These are phyloP conservation scores for Chrysemys picta DNA, from an alignment of 2,113 vertebrate genomes.

Conservation along the genomic window DNA sequence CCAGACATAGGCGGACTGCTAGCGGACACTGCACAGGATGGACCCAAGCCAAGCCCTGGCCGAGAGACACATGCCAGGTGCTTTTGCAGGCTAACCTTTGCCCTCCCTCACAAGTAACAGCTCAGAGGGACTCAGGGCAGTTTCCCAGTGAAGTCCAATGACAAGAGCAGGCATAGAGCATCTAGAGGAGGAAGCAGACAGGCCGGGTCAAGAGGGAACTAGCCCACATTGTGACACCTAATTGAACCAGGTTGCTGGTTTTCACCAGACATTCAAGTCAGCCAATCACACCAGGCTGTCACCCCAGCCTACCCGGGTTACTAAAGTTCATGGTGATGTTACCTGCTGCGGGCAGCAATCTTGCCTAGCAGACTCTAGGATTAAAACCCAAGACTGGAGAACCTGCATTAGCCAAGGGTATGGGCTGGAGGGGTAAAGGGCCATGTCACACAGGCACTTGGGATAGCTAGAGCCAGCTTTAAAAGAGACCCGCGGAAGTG, in stretches of 20 bases:
- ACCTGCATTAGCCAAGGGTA: not conserved
- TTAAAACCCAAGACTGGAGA: not conserved
- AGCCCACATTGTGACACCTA: not conserved
- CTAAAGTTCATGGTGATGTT: not conserved
- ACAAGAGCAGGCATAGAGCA: not conserved
- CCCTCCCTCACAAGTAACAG: not conserved
- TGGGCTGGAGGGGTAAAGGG: not conserved
- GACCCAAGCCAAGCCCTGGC: not conserved
- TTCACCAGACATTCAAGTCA: not conserved
- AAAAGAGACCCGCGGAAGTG: not conserved
- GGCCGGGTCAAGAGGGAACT: not conserved
- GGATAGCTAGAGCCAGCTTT: not conserved
- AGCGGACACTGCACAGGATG: not conserved
- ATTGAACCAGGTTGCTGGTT: not conserved
- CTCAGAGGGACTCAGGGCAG: not conserved
- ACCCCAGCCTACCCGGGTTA: not conserved
- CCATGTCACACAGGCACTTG: no score
- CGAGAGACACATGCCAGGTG: not conserved
- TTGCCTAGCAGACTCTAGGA: not conserved
- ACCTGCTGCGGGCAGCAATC: not conserved
- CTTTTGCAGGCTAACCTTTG: not conserved
- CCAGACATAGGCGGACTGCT: not conserved
- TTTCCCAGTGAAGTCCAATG: not conserved
- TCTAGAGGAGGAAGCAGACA: not conserved
- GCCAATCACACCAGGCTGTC: not conserved